Base-by-base conservation (phyloP, 2,797 vertebrate genomes). In the Lutjanus campechanus region DNA sequence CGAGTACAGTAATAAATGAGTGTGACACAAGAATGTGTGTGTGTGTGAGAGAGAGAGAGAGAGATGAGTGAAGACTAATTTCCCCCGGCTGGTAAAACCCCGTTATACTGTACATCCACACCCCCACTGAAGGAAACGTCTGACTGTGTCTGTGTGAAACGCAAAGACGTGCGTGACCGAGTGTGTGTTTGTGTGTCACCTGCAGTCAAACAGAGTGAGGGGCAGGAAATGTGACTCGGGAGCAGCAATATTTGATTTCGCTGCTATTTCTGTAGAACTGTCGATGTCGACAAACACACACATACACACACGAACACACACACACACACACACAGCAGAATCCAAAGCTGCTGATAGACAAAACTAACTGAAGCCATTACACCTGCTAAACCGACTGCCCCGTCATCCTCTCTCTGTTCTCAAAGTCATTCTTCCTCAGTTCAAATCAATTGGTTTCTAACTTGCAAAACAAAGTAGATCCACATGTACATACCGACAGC, bases 181-280 rank as follows among this genome's bases (percentile, higher is more conserved):
- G 20, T 25, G 68, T 9, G 53, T 46, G 68, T 71, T 40, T 40
- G 60, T 53, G 75, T 54, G 49, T 65, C 20, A 73, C 1, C 15
- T 11, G 43, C 63, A 71, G 19, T 10, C 55, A 22, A 61, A 71
- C 19, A 61, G 4, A 63, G 44, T 8, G 44, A 12, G 44, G 44
- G 22, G 7, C 19, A 74, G 43, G 63, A 75, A 72, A 54, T 61
- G 41, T 40, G 66, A 81, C 43, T 79, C 4, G 2, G 51, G 58
- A 79, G 77, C 72, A 77, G 71, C 11, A 8, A 56, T 76, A 72
- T 85, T 82, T 66, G 69, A 79, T 83, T 75, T 13, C 16, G 12
- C 46, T 62, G 76, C 65, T 70, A 2, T 62, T 78, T 58, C 11
- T 29, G 63, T 8, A 25, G 36, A 80, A 78, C 44, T 46, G 59